Conservation (phyloP, 2,888 invertebrate genomes). For the Oligia strigilis region DNA sequence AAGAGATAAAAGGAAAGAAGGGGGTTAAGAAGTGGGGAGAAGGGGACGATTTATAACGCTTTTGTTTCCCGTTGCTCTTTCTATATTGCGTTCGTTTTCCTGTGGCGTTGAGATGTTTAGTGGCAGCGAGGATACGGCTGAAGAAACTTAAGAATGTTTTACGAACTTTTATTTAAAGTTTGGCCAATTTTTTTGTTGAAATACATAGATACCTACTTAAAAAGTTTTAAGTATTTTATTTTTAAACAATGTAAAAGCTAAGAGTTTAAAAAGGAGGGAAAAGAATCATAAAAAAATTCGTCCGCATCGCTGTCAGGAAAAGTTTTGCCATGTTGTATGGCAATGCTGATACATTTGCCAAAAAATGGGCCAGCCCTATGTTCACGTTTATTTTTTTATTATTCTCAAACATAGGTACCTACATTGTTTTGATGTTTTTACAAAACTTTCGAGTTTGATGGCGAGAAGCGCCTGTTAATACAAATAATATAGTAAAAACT, state of each 20-base stretch:
- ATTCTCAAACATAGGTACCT: no score
- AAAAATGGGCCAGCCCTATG: background rate
- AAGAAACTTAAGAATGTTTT: background rate
- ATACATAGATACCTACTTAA: background rate
- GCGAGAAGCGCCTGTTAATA: no score
- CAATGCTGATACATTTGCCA: background rate
- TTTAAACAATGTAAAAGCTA: background rate
- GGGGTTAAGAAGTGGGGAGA: background rate
- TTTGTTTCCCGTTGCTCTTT: constrained; percentile 24
- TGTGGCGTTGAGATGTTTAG: constrained; percentile 23
- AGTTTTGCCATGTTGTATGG: background rate
- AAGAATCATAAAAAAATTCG: background rate
- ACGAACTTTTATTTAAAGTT: background rate
- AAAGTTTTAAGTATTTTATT: background rate
- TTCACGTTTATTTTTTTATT: background rate
- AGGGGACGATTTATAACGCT: constrained; percentile 34
- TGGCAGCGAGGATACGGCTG: background rate
- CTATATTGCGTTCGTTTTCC: constrained; percentile 27
- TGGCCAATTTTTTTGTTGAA: background rate
- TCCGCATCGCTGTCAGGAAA: background rate
- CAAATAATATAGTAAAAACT: no score
- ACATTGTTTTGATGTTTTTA: no score
- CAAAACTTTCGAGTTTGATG: no score
- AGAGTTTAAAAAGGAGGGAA: background rate
- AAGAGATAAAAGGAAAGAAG: constrained; percentile 25